Percentiles rank a stretch among this genome's conserved stretches.
Conservation (phyloP, 2,797 vertebrate genomes). For the Tapera naevia region DNA sequence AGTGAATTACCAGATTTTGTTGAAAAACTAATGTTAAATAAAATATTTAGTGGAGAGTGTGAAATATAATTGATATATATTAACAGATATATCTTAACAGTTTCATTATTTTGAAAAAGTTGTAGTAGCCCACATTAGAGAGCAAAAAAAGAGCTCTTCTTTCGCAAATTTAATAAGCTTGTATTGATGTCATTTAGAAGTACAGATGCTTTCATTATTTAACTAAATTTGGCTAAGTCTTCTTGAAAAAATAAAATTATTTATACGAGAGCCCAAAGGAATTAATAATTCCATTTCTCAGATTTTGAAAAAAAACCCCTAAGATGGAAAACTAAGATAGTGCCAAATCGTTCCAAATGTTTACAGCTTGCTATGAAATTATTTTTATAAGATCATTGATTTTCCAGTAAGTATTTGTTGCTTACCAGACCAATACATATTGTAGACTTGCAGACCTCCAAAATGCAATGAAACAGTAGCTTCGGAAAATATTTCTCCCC, state of each 20-base stretch:
- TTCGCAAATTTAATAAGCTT: slow-evolving; percentile 1
- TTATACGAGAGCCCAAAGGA: not conserved
- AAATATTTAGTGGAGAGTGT: not conserved
- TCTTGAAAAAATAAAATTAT: not conserved
- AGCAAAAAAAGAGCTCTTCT: not conserved
- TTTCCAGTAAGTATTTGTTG: not conserved
- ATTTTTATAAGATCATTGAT: not conserved
- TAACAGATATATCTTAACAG: not conserved
- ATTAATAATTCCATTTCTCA: not conserved
- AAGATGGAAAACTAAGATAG: not conserved
- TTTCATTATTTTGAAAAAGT: not conserved
- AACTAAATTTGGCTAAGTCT: not conserved
- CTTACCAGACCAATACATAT: not conserved
- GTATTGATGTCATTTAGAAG: not conserved
- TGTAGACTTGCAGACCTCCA: not conserved
- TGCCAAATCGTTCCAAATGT: not conserved
- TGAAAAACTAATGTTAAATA: not conserved
- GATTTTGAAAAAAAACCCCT: not conserved
- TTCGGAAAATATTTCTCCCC: not conserved
- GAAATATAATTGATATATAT: not conserved
- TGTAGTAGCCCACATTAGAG: not conserved
- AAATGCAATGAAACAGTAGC: not conserved
- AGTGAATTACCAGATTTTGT: not conserved
- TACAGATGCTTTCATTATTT: not conserved
- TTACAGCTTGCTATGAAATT: not conserved